A percentile compares a stretch with the other conserved stretches of the same genome.
These are phyloP conservation scores for Drosophila stalkeri DNA, from an alignment of 2,888 invertebrate genomes.

Conservation along the genomic window DNA sequence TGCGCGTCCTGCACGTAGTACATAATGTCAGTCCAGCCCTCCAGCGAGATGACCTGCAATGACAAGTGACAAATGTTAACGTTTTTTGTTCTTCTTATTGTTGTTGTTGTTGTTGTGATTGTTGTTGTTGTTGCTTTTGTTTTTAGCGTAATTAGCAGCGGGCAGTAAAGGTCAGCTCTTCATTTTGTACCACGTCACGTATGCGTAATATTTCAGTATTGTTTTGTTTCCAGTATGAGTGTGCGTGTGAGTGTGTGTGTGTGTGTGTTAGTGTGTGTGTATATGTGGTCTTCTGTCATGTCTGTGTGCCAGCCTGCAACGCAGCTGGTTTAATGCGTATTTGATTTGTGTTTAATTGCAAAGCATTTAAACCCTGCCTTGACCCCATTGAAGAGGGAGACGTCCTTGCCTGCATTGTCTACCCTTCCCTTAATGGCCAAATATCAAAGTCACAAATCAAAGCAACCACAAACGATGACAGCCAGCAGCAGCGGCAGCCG, in stretches of 20 bases:
- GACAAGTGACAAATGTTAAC: conserved; percentile 1
- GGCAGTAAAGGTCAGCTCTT: conserved; percentile 12
- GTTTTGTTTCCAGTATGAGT: not conserved
- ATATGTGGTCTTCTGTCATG: conserved; percentile 5
- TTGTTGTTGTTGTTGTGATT: too few relatives aligned
- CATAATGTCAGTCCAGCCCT: conserved; percentile 99
- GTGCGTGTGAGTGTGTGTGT: conserved; percentile 3
- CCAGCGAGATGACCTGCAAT: conserved; percentile 97
- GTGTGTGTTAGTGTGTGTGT: not conserved
- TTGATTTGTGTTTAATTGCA: conserved; percentile 74
- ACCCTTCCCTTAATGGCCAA: conserved; percentile 21
- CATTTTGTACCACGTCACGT: conserved; percentile 61
- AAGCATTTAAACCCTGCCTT: conserved; percentile 39
- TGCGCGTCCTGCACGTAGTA: conserved; percentile 99
- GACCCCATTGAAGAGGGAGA: not conserved
- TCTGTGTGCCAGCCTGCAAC: conserved; percentile 13
- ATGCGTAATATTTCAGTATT: conserved; percentile 56
- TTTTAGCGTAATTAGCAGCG: conserved; percentile 52
- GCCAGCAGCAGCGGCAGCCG: not conserved
- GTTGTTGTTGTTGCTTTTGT: conserved; percentile 5
- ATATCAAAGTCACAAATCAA: conserved; percentile 52
- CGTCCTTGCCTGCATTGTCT: not conserved
- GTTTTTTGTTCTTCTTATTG: not conserved
- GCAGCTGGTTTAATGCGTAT: conserved; percentile 68
- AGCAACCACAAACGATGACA: conserved; percentile 18